These are phyloP conservation scores for Acleris sparsana DNA, from an alignment of 2,888 invertebrate species.

Conservation along the genomic window DNA sequence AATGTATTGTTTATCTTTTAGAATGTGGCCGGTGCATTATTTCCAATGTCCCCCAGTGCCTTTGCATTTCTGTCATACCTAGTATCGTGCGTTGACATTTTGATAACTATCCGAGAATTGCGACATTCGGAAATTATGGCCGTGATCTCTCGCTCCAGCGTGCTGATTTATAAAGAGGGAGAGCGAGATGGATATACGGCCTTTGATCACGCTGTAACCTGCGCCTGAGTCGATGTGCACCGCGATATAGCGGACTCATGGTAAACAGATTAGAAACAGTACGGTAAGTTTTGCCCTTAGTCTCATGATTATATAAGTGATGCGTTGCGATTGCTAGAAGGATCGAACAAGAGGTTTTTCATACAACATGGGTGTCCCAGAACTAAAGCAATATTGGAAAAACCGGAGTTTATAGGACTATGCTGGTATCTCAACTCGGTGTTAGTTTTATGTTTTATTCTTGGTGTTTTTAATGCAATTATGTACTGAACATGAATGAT, in stretches of 20 bases:
- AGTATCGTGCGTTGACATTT: constrained; percentile 56
- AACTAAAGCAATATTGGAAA: too few species aligned
- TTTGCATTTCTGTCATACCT: constrained; percentile 39
- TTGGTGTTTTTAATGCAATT: too few species aligned
- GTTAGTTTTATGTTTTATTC: too few species aligned
- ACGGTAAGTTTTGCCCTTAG: neutral
- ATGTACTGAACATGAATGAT: too few species aligned
- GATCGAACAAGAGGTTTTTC: too few species aligned
- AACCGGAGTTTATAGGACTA: too few species aligned
- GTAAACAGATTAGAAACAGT: constrained; percentile 13
- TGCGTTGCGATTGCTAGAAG: too few species aligned
- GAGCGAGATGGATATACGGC: constrained; percentile 30
- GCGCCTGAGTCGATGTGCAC: constrained; percentile 51
- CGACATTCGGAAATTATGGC: constrained; percentile 46
- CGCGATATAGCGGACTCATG: constrained; percentile 39
- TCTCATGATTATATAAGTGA: too few species aligned
- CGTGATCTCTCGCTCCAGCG: constrained; percentile 42
- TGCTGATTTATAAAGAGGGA: constrained; percentile 10
- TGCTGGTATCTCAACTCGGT: too few species aligned
- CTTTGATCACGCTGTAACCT: constrained; percentile 50
- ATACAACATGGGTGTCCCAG: too few species aligned
- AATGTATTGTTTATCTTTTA: constrained; percentile 26
- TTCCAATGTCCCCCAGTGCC: constrained; percentile 35
- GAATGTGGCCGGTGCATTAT: constrained; percentile 19
- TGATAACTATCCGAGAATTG: constrained; percentile 53